A percentile compares a stretch with the other conserved stretches of the same genome.
Conservation (phyloP, 2,797 vertebrate genomes). For the Netta rufina region DNA sequence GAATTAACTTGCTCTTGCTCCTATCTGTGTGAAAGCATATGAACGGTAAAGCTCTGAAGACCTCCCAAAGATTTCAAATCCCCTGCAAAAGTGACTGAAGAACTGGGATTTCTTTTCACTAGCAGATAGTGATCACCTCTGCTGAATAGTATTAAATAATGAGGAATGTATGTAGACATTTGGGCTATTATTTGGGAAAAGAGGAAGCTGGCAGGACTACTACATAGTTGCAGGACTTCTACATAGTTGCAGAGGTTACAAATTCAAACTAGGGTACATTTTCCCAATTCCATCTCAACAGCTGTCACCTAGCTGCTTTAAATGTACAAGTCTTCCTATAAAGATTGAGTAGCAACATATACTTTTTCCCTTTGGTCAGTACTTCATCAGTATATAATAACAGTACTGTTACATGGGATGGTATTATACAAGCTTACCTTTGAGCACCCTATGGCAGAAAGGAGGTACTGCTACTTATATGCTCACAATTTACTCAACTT, state of each 20-base stretch:
- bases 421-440: background rate
- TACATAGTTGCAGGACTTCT: background rate
- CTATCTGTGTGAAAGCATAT: background rate
- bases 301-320: background rate
- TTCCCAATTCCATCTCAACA: background rate
- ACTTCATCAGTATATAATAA: background rate
- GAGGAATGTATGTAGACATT: background rate
- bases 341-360: background rate
- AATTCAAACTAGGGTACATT: background rate
- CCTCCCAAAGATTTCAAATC: background rate
- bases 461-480: background rate
- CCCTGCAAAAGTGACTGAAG: background rate
- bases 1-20: background rate
- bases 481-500: background rate
- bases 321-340: background rate
- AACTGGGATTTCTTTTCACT: background rate
- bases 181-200: background rate
- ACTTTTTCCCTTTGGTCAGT: background rate
- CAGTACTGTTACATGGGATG: fast-evolving
- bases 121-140: background rate
- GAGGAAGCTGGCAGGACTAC: background rate
- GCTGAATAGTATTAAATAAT: background rate
- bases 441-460: background rate
- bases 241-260: background rate
- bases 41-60: background rate